Conservation (phyloP, 1,140 invertebrate species). For the Drosophila burlai region DNA sequence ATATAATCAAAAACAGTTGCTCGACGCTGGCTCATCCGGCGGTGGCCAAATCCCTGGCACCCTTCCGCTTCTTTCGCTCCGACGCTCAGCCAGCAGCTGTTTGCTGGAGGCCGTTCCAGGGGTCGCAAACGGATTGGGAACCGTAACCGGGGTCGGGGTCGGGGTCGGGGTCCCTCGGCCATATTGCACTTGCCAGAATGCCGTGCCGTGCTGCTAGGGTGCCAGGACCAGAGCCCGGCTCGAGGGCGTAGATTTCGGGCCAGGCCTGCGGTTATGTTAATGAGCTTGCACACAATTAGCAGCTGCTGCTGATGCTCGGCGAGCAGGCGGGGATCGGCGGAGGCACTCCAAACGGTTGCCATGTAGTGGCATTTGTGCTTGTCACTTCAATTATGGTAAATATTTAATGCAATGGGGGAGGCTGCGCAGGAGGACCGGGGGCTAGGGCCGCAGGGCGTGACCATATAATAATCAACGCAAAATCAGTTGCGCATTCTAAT, state of each 20-base stretch:
- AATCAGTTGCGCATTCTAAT: conserved; percentile 80
- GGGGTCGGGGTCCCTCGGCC: conserved; percentile 9
- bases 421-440: neutral
- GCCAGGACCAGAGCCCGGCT: conserved; percentile 13
- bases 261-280: conserved; percentile 82
- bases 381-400: conserved; percentile 84
- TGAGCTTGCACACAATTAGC: conserved; percentile 84
- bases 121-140: neutral
- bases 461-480: conserved; percentile 78
- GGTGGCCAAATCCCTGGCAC: conserved; percentile 9
- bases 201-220: neutral
- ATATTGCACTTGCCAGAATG: conserved; percentile 35
- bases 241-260: conserved; percentile 54
- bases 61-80: conserved; percentile 10
- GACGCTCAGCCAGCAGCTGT: conserved; percentile 37
- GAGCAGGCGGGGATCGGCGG: conserved; percentile 30
- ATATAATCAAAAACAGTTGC: conserved; percentile 25
- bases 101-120: conserved; percentile 31
- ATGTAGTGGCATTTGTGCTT: conserved; percentile 81
- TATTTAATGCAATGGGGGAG: conserved; percentile 71
- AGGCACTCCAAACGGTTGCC: conserved; percentile 47
- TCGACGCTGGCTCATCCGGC: conserved; percentile 7
- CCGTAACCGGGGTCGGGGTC: neutral
- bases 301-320: conserved; percentile 68
- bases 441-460: conserved; percentile 34